Conservation (phyloP, 2,888 invertebrate species). For the Lithophane leautieri region DNA sequence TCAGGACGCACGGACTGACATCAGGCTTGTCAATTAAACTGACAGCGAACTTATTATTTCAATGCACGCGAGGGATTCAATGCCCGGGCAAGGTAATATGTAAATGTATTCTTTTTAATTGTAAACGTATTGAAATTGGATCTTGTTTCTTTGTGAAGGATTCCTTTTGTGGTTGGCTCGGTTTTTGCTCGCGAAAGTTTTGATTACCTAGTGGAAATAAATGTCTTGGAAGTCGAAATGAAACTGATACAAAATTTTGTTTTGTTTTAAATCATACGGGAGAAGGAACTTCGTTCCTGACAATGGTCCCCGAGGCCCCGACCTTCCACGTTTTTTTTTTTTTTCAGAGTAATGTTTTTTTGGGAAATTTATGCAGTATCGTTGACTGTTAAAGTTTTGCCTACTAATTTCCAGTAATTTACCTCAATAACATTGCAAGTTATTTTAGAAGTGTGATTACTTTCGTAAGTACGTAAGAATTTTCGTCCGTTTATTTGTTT, state of each 20-base stretch:
- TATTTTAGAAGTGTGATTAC: too few relatives aligned
- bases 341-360: too few relatives aligned
- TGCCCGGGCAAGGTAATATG: constrained; percentile 62
- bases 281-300: too few relatives aligned
- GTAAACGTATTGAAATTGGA: constrained; percentile 53
- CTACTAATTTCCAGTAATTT: too few relatives aligned
- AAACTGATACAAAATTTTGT: not conserved
- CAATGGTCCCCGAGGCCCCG: too few relatives aligned
- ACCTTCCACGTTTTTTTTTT: too few relatives aligned
- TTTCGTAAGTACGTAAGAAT: too few relatives aligned
- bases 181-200: not conserved
- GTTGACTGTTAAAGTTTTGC: too few relatives aligned
- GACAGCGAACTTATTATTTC: constrained; percentile 75
- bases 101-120: constrained; percentile 61
- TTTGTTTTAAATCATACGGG: too few relatives aligned
- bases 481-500: too few relatives aligned
- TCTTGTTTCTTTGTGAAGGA: constrained; percentile 13
- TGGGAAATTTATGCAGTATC: too few relatives aligned
- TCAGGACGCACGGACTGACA: constrained; percentile 51
- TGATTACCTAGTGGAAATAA: not conserved
- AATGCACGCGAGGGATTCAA: constrained; percentile 72
- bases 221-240: not conserved
- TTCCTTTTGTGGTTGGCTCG: not conserved
- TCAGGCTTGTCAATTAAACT: constrained; percentile 79
- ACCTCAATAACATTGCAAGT: too few relatives aligned